Evolutionary conservation across 2,113 vertebrate species (phyloP), one percentile per base, ranked within the genome.

Genomic region (Hystrix cristata): DNA sequence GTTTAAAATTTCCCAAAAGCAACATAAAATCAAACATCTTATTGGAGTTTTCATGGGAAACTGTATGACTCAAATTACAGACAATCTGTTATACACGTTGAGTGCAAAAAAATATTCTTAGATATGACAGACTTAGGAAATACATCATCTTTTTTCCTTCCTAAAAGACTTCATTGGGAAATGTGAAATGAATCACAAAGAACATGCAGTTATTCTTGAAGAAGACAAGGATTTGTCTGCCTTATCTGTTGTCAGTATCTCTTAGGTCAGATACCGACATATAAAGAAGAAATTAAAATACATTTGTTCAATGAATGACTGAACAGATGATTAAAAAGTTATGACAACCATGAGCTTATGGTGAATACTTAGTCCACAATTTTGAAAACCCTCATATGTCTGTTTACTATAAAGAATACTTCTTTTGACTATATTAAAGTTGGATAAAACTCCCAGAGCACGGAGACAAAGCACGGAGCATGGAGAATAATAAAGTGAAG

Each of bases 1-100:
- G 55, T 87, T 82, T 91, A 12, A 95, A 78, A 82, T 90, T 79
- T 91, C 62, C 46, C 48, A 78, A 19, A 85, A 91, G 60, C n/a
- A 82, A 95, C 86, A 76, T 7, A 53, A 74, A 81, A 85, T 31
- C 53, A 94, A 80, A 74, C 7, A 86, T 46, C 27, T 81, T 76
- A 82, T 7, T 38, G 10, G 62, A 46, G 3, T 57, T 85, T 89
- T 80, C 55, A 86, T 48, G 19, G n/a, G 53, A 79, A 79, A 55
- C 8, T 27, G 15, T 80, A 64, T 25, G 25, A 55, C 19, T 72
- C 34, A 93, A 71, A 72, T 85, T 72, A 48, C 27, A 96, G 55
- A 3, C 62, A 64, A 62, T 86, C 71, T 79, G 43, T 53, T 96
- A 79, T 64, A 53, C 64, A 90, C 46, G 85, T 13, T 64, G 55